These are phyloP conservation scores for Podarcis siculus DNA, from an alignment of 2,797 vertebrate species.

Conservation along the genomic window DNA sequence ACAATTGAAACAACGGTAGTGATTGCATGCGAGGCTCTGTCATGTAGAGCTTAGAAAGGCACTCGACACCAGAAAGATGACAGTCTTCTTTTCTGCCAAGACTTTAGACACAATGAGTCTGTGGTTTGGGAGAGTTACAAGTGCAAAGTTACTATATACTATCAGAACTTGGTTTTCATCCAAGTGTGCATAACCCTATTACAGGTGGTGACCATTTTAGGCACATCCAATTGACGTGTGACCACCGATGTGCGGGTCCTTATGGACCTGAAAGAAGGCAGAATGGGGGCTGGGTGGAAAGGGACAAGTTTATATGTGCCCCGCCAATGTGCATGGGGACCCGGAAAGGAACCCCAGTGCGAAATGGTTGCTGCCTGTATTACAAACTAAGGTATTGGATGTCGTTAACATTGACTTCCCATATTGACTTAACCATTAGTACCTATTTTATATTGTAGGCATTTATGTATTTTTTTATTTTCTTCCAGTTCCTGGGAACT, in stretches of 20 bases:
- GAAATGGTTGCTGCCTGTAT: too few species aligned
- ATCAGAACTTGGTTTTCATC: neutral
- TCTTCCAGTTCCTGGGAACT: neutral
- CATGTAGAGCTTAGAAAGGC: neutral
- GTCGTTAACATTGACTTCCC: neutral
- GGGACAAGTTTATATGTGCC: too few species aligned
- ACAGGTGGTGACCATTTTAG: too few species aligned
- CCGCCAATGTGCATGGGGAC: accelerated
- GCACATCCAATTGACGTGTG: too few species aligned
- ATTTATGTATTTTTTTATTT: neutral
- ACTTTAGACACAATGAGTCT: neutral
- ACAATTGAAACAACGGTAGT: neutral
- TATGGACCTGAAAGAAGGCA: too few species aligned
- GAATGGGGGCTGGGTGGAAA: too few species aligned
- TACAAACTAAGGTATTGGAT: too few species aligned
- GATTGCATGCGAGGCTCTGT: neutral
- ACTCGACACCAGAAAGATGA: too few species aligned
- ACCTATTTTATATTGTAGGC: neutral
- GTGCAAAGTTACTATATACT: neutral
- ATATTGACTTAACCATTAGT: neutral
- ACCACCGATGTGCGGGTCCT: too few species aligned
- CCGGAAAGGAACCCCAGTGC: too few species aligned
- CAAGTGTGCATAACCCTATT: neutral
- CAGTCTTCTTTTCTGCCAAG: neutral
- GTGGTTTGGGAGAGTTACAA: neutral